Base-by-base conservation (phyloP, 92 coral and sea anemone species). In the Bergia sp. region DNA sequence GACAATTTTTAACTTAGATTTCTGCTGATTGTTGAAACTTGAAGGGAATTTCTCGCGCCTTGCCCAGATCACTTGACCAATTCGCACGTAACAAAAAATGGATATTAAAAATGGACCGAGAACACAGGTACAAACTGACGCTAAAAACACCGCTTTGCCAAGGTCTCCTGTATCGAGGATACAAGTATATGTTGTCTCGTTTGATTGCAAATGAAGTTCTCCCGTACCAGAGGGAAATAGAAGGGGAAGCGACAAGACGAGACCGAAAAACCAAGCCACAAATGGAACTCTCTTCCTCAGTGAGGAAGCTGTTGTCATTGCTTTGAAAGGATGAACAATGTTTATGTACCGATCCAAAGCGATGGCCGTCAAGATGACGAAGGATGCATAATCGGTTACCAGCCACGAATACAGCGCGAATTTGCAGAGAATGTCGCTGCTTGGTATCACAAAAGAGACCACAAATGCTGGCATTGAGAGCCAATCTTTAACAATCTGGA, bases 261-360 rank as follows among this genome's bases (percentile, higher is more conserved):
- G 21, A 21, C 47, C 72, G 8, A 81, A 16, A 81, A 58, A 57
- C 64, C 83, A 79, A 29, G 83, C 83, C 2, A 53, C 57, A 4
- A n/a, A n/a, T 15, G 83, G 67, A 49, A 50, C 83, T 36, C 83
- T 36, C 29, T 23, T 50, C 16, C 69, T 50, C 2, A 79, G 36
- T 5, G 65, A 10, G 9, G 65, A 10, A 79, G 83, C 21, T 1
- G 53, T 9, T 50, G 69, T 50, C 41, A 79, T 6, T 3, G 83
- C 83, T 50, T 79, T 79, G 36, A 79, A 12, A 23, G 83, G 83
- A 36, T 79, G 38, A 50, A 79, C 83, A 79, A 79, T 29, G 67
- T 53, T 79, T 53, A 50, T n/a, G 43, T 79, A 79, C 21, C 83
- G 83, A 0, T 79, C 83, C 66, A 79, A n/a, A 41, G 83, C 83